phyloP scores from a whole-genome alignment of 2,888 invertebrate species.

The Chymomyza amoena region DNA sequence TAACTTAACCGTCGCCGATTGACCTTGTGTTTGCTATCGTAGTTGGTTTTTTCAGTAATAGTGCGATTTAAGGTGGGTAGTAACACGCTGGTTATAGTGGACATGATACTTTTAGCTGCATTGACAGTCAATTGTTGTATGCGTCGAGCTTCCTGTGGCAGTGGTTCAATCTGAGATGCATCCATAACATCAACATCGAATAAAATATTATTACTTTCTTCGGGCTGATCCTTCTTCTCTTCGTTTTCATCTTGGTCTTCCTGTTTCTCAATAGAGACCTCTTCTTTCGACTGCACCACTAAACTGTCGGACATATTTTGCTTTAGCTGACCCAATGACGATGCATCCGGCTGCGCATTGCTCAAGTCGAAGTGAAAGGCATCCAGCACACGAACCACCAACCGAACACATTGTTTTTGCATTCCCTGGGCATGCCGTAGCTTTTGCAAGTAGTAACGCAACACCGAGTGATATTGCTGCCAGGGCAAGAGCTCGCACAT shows the following conservation, averaged over 20 bases:
- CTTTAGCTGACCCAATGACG: conserved; percentile 55
- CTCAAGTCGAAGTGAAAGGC: conserved; percentile 94
- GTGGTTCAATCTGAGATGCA: neutral
- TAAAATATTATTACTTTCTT: conserved; percentile 73
- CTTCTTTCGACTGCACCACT: conserved; percentile 65
- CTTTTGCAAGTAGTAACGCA: conserved; percentile 89
- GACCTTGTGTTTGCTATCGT: conserved; percentile 88
- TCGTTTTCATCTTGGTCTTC: conserved; percentile 18
- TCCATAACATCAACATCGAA: conserved; percentile 35
- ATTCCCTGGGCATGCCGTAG: conserved; percentile 84
- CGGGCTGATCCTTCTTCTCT: conserved; percentile 34
- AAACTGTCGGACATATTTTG: conserved; percentile 54
- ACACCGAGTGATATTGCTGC: conserved; percentile 91
- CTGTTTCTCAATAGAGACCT: conserved; percentile 65
- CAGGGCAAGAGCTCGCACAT: conserved; percentile 90
- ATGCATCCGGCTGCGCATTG: conserved; percentile 79
- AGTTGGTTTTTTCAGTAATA: conserved; percentile 84
- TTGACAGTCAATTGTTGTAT: conserved; percentile 81
- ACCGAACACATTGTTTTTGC: conserved; percentile 90
- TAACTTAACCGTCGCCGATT: conserved; percentile 84
- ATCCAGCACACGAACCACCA: conserved; percentile 89
- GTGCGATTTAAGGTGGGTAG: conserved; percentile 89
- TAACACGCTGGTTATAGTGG: conserved; percentile 84
- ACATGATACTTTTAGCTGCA: conserved; percentile 87
- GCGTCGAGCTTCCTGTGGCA: conserved; percentile 10